phyloP scores from a whole-genome alignment of 2,888 invertebrate genomes.

The Eupithecia dodoneata region DNA sequence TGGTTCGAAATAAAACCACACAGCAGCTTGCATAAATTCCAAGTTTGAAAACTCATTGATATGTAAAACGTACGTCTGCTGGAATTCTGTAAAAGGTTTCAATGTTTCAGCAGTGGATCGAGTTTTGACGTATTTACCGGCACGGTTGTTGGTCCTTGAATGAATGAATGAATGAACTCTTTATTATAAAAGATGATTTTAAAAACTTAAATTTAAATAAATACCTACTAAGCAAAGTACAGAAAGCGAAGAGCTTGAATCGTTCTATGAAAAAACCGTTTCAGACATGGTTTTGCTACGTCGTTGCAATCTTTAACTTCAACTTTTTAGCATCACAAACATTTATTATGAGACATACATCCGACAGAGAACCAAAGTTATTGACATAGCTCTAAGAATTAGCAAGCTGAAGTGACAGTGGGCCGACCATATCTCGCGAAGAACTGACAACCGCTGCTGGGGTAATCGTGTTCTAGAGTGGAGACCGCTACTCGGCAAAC shows the following conservation, averaged over 20 bases:
- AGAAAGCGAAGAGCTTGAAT: background rate
- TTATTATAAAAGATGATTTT: too few species aligned
- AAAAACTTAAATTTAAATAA: too few species aligned
- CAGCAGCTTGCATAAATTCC: slow-evolving; percentile 31
- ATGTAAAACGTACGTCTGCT: slow-evolving; percentile 35
- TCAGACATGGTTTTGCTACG: background rate
- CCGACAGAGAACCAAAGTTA: too few species aligned
- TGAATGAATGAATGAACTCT: background rate
- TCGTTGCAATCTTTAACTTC: background rate
- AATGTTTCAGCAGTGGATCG: slow-evolving; percentile 34
- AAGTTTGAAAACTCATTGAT: slow-evolving; percentile 34
- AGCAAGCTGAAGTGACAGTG: too few species aligned
- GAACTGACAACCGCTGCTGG: too few species aligned
- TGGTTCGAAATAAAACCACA: slow-evolving; percentile 21
- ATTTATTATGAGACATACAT: background rate
- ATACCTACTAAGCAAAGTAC: too few species aligned
- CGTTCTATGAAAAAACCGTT: background rate
- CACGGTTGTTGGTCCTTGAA: background rate
- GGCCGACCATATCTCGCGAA: too few species aligned
- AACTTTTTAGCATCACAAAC: background rate
- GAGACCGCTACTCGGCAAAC: too few species aligned
- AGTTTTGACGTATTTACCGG: slow-evolving; percentile 22
- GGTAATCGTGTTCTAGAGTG: too few species aligned
- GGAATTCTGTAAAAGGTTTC: slow-evolving; percentile 32
- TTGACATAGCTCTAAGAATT: too few species aligned